Percentiles rank a stretch among this genome's conserved stretches.
phyloP scores from a whole-genome alignment of 2,113 vertebrate species.

The Capreolus pygargus region DNA sequence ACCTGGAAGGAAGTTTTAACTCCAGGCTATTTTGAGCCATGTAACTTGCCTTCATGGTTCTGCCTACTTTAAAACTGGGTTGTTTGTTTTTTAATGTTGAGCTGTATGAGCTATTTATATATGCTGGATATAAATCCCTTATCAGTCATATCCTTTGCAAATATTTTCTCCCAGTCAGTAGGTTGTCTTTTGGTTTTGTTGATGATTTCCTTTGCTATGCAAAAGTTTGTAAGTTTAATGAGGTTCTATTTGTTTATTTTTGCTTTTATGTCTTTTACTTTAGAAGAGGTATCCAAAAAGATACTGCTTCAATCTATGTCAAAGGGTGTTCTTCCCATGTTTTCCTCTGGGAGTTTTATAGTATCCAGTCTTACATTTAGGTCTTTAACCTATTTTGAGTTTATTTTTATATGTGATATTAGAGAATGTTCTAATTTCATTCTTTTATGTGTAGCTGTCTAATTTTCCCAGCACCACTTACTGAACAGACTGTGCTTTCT shows the following conservation, averaged over 20 bases:
- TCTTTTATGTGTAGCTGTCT: background rate
- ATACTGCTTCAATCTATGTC: background rate
- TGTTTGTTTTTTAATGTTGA: background rate
- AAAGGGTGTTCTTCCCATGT: background rate
- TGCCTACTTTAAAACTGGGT: background rate
- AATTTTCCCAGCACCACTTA: background rate
- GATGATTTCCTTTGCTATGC: background rate
- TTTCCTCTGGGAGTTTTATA: background rate
- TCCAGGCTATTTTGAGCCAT: background rate
- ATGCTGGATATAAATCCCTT: background rate
- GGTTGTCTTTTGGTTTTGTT: background rate
- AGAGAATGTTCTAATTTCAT: background rate
- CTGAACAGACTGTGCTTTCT: background rate
- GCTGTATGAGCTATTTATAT: background rate
- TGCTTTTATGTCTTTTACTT: background rate
- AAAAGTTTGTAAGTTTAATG: background rate
- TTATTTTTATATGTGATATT: background rate
- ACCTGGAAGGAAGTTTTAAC: background rate
- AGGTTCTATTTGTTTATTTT: background rate
- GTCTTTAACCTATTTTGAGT: background rate
- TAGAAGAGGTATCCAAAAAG: background rate
- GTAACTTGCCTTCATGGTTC: background rate
- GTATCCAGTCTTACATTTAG: background rate
- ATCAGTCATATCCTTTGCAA: background rate
- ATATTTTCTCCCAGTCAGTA: background rate